Percentiles rank a stretch among this genome's conserved stretches.
Evolutionary conservation across 2,888 invertebrate species (phyloP).

Genomic region (Iphiclides podalirius): DNA sequence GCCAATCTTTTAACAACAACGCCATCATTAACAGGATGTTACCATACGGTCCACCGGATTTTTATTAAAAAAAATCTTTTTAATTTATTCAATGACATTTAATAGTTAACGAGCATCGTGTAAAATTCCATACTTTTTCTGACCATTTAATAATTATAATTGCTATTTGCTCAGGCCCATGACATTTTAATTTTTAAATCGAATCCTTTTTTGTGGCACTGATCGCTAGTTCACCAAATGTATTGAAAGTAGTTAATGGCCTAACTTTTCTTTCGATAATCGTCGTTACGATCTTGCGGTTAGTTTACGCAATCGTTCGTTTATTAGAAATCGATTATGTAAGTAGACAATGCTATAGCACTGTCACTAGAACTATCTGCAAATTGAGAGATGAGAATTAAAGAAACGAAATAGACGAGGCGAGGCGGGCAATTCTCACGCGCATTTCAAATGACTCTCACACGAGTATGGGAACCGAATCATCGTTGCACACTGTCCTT

Average conservation of each 20-base stretch:
- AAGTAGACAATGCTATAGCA: constrained; percentile 2
- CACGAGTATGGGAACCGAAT: too few relatives aligned
- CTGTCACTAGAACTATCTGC: constrained; percentile 21
- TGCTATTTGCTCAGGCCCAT: background rate
- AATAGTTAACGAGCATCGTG: constrained; percentile 10
- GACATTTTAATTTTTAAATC: background rate
- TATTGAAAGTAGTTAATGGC: too few relatives aligned
- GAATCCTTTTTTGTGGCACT: background rate
- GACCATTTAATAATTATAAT: background rate
- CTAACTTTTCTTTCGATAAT: constrained; percentile 4
- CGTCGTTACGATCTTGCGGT: constrained; percentile 3
- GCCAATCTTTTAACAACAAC: too few relatives aligned
- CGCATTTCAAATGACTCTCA: too few relatives aligned
- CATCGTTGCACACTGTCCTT: too few relatives aligned
- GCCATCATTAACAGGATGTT: constrained; percentile 16
- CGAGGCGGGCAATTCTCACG: too few relatives aligned
- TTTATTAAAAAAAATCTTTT: constrained; percentile 3
- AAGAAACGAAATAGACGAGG: too few relatives aligned
- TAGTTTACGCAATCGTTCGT: constrained; percentile 4
- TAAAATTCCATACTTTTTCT: constrained; percentile 9
- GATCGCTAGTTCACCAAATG: too few relatives aligned
- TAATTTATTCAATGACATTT: constrained; percentile 21
- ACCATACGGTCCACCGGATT: constrained; percentile 3
- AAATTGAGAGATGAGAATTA: too few relatives aligned
- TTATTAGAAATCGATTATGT: constrained; percentile 15